These are phyloP conservation scores for Shinisaurus crocodilurus DNA, from an alignment of 2,113 vertebrate species.

Conservation along the genomic window DNA sequence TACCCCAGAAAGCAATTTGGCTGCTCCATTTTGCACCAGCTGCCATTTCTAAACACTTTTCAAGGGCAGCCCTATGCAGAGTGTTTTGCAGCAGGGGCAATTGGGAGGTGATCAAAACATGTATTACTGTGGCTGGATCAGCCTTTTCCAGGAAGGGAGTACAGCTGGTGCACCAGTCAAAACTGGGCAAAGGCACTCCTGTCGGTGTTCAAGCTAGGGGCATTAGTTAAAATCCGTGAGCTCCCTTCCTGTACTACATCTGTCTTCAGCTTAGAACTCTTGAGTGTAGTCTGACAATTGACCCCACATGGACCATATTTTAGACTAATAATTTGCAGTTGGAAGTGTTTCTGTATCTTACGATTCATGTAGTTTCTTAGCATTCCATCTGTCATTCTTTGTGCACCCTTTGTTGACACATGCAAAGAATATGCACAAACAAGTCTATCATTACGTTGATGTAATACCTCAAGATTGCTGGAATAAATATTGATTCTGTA, in stretches of 20 bases:
- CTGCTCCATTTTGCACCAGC: neutral
- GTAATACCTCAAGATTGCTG: constrained; percentile 4
- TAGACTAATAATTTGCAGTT: neutral
- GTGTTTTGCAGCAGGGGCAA: neutral
- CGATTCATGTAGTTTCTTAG: neutral
- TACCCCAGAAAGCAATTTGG: neutral
- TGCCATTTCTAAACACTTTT: neutral
- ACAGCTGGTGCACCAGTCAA: neutral
- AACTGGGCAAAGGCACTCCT: neutral
- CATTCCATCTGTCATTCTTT: neutral
- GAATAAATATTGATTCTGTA: constrained; percentile 11
- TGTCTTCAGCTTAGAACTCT: neutral
- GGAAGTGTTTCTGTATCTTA: constrained; percentile 8
- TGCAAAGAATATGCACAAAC: neutral
- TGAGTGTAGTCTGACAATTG: neutral
- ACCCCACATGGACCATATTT: neutral
- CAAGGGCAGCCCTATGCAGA: neutral
- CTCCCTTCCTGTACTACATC: neutral
- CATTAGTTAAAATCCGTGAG: neutral
- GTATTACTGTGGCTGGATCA: neutral
- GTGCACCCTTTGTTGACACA: neutral
- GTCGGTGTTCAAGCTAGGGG: neutral
- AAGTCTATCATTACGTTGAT: constrained; percentile 6
- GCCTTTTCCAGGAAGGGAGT: neutral
- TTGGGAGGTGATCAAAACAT: neutral